These are phyloP conservation scores for Epinephelus lanceolatus DNA, from an alignment of 2,113 vertebrate genomes.

Conservation along the genomic window DNA sequence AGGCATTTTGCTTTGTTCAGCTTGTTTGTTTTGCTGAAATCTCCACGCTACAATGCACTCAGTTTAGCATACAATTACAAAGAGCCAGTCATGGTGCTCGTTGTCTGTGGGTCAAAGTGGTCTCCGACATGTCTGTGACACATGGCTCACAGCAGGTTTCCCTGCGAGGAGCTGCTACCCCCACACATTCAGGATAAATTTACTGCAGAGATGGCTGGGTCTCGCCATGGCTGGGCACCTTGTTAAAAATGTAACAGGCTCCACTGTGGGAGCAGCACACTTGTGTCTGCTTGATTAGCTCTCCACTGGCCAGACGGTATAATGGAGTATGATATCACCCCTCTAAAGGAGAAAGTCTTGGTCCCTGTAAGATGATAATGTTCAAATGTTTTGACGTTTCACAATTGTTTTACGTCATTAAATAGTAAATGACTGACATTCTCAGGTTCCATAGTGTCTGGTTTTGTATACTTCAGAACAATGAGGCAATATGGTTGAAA, in stretches of 20 bases:
- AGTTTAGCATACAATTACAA: background rate
- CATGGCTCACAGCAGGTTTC: slow-evolving; percentile 70
- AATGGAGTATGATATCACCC: slow-evolving; percentile 62
- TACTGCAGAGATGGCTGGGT: slow-evolving; percentile 60
- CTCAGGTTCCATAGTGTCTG: background rate
- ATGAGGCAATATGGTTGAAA: background rate
- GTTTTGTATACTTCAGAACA: background rate
- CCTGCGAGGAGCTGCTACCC: slow-evolving; percentile 35
- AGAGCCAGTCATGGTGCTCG: slow-evolving; percentile 1
- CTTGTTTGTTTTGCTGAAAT: background rate
- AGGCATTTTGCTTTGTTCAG: background rate
- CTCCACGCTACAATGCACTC: background rate
- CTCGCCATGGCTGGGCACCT: slow-evolving; percentile 66
- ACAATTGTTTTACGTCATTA: background rate
- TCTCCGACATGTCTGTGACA: slow-evolving; percentile 54
- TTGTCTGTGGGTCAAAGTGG: slow-evolving; percentile 40
- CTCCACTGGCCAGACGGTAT: slow-evolving; percentile 56
- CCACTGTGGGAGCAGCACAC: slow-evolving; percentile 61
- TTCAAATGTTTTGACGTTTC: slow-evolving; percentile 17
- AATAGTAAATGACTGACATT: background rate
- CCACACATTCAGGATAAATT: slow-evolving; percentile 63
- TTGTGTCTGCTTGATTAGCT: slow-evolving; percentile 75
- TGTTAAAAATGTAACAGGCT: slow-evolving; percentile 79
- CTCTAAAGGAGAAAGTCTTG: slow-evolving; percentile 33
- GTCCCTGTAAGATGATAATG: background rate